phyloP scores from a whole-genome alignment of 2,888 invertebrate species.

The Diarsia brunnea region DNA sequence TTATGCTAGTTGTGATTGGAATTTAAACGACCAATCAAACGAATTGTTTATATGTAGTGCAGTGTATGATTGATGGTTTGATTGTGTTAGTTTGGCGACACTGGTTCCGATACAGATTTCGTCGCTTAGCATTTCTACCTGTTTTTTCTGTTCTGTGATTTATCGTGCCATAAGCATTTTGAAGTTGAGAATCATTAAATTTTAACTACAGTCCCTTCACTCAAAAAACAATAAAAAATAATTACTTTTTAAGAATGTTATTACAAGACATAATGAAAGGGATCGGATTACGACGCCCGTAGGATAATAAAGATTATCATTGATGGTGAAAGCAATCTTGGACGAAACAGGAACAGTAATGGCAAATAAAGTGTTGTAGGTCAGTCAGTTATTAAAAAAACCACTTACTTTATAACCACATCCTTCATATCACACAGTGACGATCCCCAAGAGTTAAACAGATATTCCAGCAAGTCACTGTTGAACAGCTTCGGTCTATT shows the following conservation, averaged over 20 bases:
- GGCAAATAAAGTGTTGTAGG: background rate
- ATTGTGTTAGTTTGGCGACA: too few species aligned
- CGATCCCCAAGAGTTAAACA: constrained; percentile 92
- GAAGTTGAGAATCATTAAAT: background rate
- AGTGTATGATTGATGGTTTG: too few species aligned
- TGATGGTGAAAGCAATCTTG: background rate
- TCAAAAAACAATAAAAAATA: background rate
- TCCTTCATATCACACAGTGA: constrained; percentile 92
- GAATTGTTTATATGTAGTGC: too few species aligned
- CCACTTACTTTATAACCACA: constrained; percentile 90
- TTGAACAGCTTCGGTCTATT: constrained; percentile 89
- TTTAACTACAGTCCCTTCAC: background rate
- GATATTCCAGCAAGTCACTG: constrained; percentile 91
- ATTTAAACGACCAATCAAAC: too few species aligned
- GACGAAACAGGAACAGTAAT: background rate
- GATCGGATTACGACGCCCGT: background rate
- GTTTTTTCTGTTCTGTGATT: too few species aligned
- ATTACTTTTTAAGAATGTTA: background rate
- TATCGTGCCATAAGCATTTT: background rate
- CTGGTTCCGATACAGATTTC: too few species aligned
- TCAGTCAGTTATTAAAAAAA: background rate
- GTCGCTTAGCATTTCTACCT: too few species aligned
- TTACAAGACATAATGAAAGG: constrained; percentile 5
- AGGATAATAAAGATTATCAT: background rate
- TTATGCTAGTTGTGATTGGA: too few species aligned